Base-by-base conservation (phyloP, 2,113 vertebrate genomes). In the Ammodytes dubius region DNA sequence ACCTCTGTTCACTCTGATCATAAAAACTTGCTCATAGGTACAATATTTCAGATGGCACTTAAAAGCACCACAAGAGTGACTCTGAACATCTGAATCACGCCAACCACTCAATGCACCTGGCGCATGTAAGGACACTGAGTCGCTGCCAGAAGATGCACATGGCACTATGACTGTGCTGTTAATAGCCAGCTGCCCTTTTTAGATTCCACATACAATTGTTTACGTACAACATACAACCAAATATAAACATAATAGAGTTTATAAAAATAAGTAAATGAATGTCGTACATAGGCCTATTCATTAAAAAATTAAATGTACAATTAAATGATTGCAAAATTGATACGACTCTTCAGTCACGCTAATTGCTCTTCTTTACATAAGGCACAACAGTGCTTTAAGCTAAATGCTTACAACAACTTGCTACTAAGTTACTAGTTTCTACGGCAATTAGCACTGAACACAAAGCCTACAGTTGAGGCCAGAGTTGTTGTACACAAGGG, bases 41-140 rank as follows among this genome's bases (percentile, higher is more conserved):
- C 64, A 82, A 70, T 78, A 78, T 84, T 86, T 84, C 75, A 84
- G 65, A 75, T 6, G 2, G 61, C 72, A 72, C 82, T 87, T 78
- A 39, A 82, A 86, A 40, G 75, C 78, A 72, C 47, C 72, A 37
- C 1, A 4, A 88, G 82, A 54, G 59, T 1, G 4, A 79, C 75
- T 74, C 74, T 86, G 27, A 27, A n/a, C 12, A 82, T 72, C 14
- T 46, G 59, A 77, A 64, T 77, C 65, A 37, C 43, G 50, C 15
- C 63, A 54, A 50, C 45, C 70, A 46, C 63, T 49, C 39, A 14
- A 39, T 50, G 53, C 60, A 79, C 61, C 73, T 69, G 76, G 80
- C 57, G 60, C 82, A 78, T 81, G 58, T 42, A 53, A 70, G 49
- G 56, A 68, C 68, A 60, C 47, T 74, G 79, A 85, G 68, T 77